Evolutionary conservation across 2,113 vertebrate genomes (phyloP).

Genomic region (Sceloporus tristichus): DNA sequence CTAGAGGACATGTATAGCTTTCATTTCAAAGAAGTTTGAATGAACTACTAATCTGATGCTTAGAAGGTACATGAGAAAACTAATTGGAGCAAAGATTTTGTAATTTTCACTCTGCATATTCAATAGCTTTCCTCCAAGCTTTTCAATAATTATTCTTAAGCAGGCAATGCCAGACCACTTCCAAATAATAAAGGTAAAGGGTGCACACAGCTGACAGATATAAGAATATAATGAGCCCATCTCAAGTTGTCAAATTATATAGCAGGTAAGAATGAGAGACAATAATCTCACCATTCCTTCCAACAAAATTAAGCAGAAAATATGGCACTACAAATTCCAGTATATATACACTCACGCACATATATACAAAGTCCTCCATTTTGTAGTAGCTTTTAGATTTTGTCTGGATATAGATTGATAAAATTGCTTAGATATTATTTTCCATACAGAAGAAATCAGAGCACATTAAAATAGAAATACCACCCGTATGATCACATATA

Average conservation of each 20-base stretch:
- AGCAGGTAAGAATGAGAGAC: background rate
- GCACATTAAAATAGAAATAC: background rate
- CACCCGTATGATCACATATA: background rate
- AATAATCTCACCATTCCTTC: background rate
- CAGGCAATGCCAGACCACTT: background rate
- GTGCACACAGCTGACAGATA: accelerated
- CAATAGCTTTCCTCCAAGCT: background rate
- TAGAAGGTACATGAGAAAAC: background rate
- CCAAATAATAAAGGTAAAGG: background rate
- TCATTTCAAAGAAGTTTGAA: background rate
- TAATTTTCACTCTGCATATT: background rate
- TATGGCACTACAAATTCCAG: background rate
- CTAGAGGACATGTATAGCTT: background rate
- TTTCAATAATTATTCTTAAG: slow-evolving; percentile 3
- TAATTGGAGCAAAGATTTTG: background rate
- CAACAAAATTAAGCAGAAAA: background rate
- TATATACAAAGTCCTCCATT: background rate
- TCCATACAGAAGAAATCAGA: background rate
- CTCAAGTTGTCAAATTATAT: background rate
- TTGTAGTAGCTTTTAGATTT: too few species aligned
- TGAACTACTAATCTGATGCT: background rate
- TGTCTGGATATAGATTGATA: background rate
- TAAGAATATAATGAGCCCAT: background rate
- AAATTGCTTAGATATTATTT: background rate
- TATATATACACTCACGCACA: background rate